Evolutionary conservation across 2,888 invertebrate genomes (phyloP), one percentile per base, ranked within the genome.

Genomic region (Scaptomyza reducta): DNA sequence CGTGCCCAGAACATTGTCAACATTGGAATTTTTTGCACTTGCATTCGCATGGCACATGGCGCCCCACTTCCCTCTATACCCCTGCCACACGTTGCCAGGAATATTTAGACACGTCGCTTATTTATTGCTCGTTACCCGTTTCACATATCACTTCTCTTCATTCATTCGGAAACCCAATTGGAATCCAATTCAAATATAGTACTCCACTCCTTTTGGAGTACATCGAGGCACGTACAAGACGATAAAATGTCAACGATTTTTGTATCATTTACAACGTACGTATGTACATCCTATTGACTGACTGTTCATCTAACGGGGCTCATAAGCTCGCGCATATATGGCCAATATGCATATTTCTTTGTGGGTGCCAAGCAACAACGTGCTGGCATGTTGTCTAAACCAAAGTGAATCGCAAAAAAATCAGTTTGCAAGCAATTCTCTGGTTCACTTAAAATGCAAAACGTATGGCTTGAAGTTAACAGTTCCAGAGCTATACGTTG

Each of bases 1-100:
- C 74, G 78, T 70, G 61, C 74, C 77, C 74, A 78, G 76, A 76
- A 76, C 78, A 74, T 63, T 74, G 78, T 74, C 70, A 77, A 66
- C 70, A 44, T 55, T 76, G 78, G 78, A 78, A 77, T 76, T 60
- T 41, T 60, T 70, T 70, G 67, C 60, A 71, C 68, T 77, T 77
- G 68, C 67, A 41, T 50, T 3, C 41, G 44, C 42, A 50, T 54
- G 29, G 14, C 41, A 40, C 42, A 50, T 54, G 29, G 14, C 54
- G 54, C 44, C 38, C 35, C 27, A 7, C 10, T 40, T 40, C 13
- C 35, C 10, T n/a, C 33, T 16, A 18, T 13, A 1, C 18, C 0
- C 0, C 33, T 2, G 22, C 33, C 13, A 1, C 18, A 31, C n/a
- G 6, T 31, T 38, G 38, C 16, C 16, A 40, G 45, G 41, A 51